Base-by-base conservation (phyloP, 2,113 vertebrate species). In the Planiliza haematocheilus region DNA sequence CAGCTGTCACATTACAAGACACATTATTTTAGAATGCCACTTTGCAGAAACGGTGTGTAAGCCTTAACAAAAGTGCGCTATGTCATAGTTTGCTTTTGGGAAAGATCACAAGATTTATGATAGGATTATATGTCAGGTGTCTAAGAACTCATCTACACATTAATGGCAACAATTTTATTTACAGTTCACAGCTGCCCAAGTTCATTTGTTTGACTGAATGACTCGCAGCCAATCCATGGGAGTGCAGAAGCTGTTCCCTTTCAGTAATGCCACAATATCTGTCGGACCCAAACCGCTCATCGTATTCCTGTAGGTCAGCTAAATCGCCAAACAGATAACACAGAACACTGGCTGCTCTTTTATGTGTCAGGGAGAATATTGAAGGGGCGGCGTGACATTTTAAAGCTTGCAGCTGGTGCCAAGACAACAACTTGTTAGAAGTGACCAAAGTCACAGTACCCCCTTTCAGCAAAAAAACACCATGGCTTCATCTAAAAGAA, bases 361-460 rank as follows among this genome's bases (percentile, higher is more conserved):
- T 65, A 66, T 81, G 74, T 84, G 75, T 83, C 77, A 61, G 69
- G 51, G 43, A 85, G 56, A 70, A 57, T 79, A 75, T 24, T 68
- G 68, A 85, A 77, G 21, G 59, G 46, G 34, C 20, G 7, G 48
- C 2, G 17, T 87, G 83, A 80, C 73, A 86, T 89, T 84, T 82
- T 51, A 76, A 84, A 83, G 46, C 37, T 79, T 41, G n/a, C 20
- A 52, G 21, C 55, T 43, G 55, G 53, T 70, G 53, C 56, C 60
- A 76, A 78, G 74, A 72, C 76, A 82, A 79, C 77, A 85, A 81
- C 74, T 79, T 75, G 55, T 64, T 67, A 57, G 67, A 79, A 77
- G 73, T 76, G 76, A 66, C 76, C 70, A 58, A 86, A 88, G 63
- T 71, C 74, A 67, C 55, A 49, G 49, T 55, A 50, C 71, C 36